phyloP scores from a whole-genome alignment of 1,140 invertebrate species.

The Drosophila subobscura region DNA sequence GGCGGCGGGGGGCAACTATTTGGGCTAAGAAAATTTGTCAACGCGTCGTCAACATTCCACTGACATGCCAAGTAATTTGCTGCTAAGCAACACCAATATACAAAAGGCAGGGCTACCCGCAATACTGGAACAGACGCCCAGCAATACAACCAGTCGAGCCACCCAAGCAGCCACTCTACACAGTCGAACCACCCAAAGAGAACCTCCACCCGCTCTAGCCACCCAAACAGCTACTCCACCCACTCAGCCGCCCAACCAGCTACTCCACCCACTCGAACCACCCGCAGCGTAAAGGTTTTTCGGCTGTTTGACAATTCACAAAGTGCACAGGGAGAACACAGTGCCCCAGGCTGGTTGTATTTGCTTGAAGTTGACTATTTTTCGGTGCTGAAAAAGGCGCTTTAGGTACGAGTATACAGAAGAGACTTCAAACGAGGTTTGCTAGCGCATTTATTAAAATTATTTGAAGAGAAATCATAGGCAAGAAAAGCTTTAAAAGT shows the following conservation, averaged over 20 bases:
- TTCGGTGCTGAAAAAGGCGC: not conserved
- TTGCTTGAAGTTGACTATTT: conserved; percentile 9
- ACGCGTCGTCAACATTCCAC: conserved; percentile 51
- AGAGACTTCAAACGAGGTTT: no score
- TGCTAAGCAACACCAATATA: conserved; percentile 63
- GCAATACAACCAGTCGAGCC: not conserved
- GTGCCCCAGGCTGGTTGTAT: conserved; percentile 16
- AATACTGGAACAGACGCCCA: not conserved
- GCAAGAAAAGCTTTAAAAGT: no score
- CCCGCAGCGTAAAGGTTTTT: conserved; percentile 12
- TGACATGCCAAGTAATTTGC: conserved; percentile 75
- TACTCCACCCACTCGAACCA: not conserved
- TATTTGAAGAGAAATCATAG: no score
- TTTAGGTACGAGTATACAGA: no score
- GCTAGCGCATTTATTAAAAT: no score
- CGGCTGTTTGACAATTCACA: not conserved
- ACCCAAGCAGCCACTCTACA: not conserved
- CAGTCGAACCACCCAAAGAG: not conserved
- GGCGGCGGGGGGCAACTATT: conserved; percentile 42
- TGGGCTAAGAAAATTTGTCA: conserved; percentile 51
- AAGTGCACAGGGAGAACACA: conserved; percentile 1
- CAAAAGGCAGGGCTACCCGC: conserved; percentile 31
- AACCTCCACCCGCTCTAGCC: no score
- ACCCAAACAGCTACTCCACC: not conserved
- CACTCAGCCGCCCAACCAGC: conserved; percentile 1